Base-by-base conservation (phyloP, 2,888 invertebrate species). In the Ptycholaimellus sp. region DNA sequence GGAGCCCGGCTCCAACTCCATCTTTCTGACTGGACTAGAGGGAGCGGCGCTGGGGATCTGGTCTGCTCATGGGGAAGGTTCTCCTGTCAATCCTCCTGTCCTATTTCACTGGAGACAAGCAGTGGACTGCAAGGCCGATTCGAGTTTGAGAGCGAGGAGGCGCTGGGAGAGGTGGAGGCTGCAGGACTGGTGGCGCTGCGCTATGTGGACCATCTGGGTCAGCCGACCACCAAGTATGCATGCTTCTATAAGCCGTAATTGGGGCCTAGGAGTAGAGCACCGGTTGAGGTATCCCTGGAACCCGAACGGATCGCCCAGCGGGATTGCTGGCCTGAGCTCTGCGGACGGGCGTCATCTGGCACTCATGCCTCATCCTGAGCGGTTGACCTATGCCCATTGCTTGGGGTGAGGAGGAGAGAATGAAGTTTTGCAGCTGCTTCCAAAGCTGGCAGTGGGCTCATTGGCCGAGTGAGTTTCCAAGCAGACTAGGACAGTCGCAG, bases 351-450 rank as follows among this genome's bases (percentile, higher is more conserved):
- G 90, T 3, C 90, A 93, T 62, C 67, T 90, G 48, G 93, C 87
- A 1, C 71, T 93, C 70, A 96, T 96, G 93, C 93, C 93, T 2
- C 93, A 96, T 66, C 90, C 93, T 0, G 93, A 96, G 63, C 70
- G 90, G 42, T 81, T 2, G n/a, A 31, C 13, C 11, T 14, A 35
- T 13, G 7, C 28, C 20, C 13, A 19, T 14, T 18, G 18, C 21
- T 18, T 18, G 20, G 13, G 18, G 13, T 33, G 7, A 14, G 11
- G 11, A 14, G 11, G 7, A 13, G 33, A 19, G 2, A 11, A 18
- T 19, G 21, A 18, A 9, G 13, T 30, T 13, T 22, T 13, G 13
- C 29, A 13, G 51, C 28, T 46, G 50, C 55, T 72, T 76, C 41
- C 68, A 77, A 48, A 71, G 73, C 47, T 85, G 81, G 76, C 87